Evolutionary conservation across 1,140 invertebrate genomes (phyloP).

Genomic region (Potamilus streckersoni): DNA sequence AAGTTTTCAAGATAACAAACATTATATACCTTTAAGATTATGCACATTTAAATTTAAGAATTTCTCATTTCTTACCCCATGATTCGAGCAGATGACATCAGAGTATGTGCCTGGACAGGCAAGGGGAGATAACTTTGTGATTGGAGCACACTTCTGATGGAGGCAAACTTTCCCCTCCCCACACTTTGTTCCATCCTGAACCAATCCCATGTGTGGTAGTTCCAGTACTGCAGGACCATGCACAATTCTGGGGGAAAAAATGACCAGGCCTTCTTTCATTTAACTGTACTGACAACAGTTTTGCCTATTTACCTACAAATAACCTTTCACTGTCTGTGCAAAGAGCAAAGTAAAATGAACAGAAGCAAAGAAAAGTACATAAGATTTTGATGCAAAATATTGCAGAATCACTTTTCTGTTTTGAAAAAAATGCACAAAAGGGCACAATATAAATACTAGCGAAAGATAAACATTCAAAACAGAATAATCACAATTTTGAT

Average conservation of each 20-base stretch:
- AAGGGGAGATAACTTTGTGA: conserved; percentile 37
- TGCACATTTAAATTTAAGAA: neutral
- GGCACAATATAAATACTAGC: too few relatives aligned
- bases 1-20: too few relatives aligned
- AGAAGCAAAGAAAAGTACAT: too few relatives aligned
- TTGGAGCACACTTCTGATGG: conserved; percentile 48
- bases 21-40: neutral
- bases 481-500: too few relatives aligned
- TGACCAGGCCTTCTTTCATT: neutral
- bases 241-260: conserved; percentile 46
- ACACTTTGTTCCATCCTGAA: conserved; percentile 64
- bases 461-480: too few relatives aligned
- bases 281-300: neutral
- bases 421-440: too few relatives aligned
- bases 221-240: conserved; percentile 59
- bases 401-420: too few relatives aligned
- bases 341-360: neutral
- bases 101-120: conserved; percentile 41
- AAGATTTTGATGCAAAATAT: too few relatives aligned
- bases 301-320: neutral
- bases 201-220: conserved; percentile 59
- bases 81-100: conserved; percentile 84
- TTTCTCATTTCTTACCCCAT: conserved; percentile 80
- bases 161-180: conserved; percentile 52
- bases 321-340: neutral